Base-by-base conservation (phyloP, 2,113 vertebrate genomes). In the Corythaeola cristata region DNA sequence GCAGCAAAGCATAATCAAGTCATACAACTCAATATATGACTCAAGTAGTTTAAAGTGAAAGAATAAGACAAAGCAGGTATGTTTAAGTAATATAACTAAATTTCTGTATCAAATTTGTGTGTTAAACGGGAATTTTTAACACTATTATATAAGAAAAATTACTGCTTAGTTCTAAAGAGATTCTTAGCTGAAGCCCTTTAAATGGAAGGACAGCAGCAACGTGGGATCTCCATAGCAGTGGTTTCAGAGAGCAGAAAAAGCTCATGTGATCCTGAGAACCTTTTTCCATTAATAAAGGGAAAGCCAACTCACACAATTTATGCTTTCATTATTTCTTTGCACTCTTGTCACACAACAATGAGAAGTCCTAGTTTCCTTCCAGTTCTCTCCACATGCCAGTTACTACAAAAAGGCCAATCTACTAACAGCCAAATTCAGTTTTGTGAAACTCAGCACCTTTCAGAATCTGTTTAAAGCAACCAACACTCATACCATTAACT, bases 321-420 rank as follows among this genome's bases (percentile, higher is more conserved):
- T 82, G 89, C 94, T 94, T 91, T 91, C 91, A 91, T 81, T 37
- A 81, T 95, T 95, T 91, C 89, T 95, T 82, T 94, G 60, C 87
- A 75, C 76, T 84, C 64, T 55, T 84, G 87, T 68, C 60, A 87
- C 56, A 94, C 39, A 87, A 92, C 60, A 95, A 81, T 67, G 60
- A 92, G 62, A 91, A 96, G 84, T 68, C 73, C 95, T 56, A 94
- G 44, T 87, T 97, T 93, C 69, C 39, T 91, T 95, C 80, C 87
- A 94, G 56, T 85, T 92, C 87, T n/a, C 21, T 86, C 80, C 47
- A 89, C 72, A 72, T 35, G 63, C 83, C 91, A 90, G 86, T 71
- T 81, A 77, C 73, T 41, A 78, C 83, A 95, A 87, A 90, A 95
- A 91, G 69, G 77, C 72, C 44, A 44, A 59, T 74, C 55, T 77